Base-by-base conservation (phyloP, 2,888 invertebrate species). In the Protophormia terraenovae region DNA sequence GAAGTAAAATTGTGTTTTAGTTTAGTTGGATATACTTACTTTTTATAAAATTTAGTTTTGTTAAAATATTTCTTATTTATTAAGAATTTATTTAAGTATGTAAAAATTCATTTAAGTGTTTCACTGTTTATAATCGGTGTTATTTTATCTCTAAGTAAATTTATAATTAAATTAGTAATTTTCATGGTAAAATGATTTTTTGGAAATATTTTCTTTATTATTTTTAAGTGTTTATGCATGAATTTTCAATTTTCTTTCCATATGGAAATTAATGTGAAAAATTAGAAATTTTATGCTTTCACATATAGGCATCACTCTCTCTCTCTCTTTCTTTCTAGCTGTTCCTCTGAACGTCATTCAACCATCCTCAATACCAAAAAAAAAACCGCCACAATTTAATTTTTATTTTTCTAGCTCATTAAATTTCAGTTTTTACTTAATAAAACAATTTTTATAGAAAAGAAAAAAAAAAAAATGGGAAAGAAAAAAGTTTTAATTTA, bases 131-230 rank as follows among this genome's bases (percentile, higher is more conserved):
- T n/a, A n/a, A n/a, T n/a, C n/a, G n/a, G n/a, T n/a, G n/a, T n/a
- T n/a, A n/a, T n/a, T n/a, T n/a, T n/a, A n/a, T n/a, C n/a, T n/a
- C n/a, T n/a, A n/a, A n/a, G n/a, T n/a, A n/a, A n/a, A n/a, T n/a
- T n/a, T n/a, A 77, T 71, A 82, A 82, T 76, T 82, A 69, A 82
- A 82, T 82, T 76, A 82, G 76, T 64, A 55, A 55, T 69, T 82
- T 76, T 76, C 41, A 66, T 76, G 76, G 76, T 76, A 76, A 55
- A 55, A 66, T 66, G 66, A 24, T 67, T 76, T n/a, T 66, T 58
- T 3, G 35, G 47, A 76, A 50, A 60, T 45, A 72, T 45, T 60
- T 72, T 72, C 71, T 71, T 55, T n/a, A 16, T 72, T 45, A n/a
- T 69, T 47, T 80, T 32, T 24, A 32, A 60, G 60, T 71, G 41